Base-by-base conservation (phyloP, 2,797 vertebrate species). In the Bradypus variegatus region DNA sequence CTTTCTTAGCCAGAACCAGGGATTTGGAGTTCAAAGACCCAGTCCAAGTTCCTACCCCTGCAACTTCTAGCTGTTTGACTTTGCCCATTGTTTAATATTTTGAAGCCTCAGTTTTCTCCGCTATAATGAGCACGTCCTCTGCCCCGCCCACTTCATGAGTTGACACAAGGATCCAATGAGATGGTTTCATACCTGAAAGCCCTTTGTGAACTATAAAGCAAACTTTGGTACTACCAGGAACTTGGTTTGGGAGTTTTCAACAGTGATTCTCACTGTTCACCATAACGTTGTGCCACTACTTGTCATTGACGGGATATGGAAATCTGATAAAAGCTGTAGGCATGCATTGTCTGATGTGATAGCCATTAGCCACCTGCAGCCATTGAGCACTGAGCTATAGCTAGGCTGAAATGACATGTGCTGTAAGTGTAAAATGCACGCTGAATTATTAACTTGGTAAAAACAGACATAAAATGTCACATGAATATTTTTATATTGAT, bases 341-440 rank as follows among this genome's bases (percentile, higher is more conserved):
- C 1, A 11, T 5, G 4, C 1, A 3, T 0, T 72, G 60, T 62
- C 48, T 15, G 16, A 3, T 31, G 3, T 0, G n/a, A 67, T 33
- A 33, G 23, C 69, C 80, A 7, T 19, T 8, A 41, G 31, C 25
- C 60, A 69, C 31, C 25, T 9, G 31, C 1, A 38, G 55, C 48
- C 8, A 2, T 58, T 11, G 27, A 36, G 41, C 31, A n/a, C 38
- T 23, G 33, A 38, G 58, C 11, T 0, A 14, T 31, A 58, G 0
- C 31, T 23, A 14, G 38, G 41, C 41, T 65, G 65, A 85, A 23
- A 8, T 16, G 36, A 62, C 75, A 83, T 3, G 1, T 62, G 21
- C 36, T 38, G 18, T 31, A 9, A 33, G 31, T 27, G 9, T 53
- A 69, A 58, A 83, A 38, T n/a, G 64, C 27, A 14, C 14, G 3